Evolutionary conservation across 2,113 vertebrate genomes (phyloP), one percentile per base, ranked within the genome.

Genomic region (Tylochromis polylepis): DNA sequence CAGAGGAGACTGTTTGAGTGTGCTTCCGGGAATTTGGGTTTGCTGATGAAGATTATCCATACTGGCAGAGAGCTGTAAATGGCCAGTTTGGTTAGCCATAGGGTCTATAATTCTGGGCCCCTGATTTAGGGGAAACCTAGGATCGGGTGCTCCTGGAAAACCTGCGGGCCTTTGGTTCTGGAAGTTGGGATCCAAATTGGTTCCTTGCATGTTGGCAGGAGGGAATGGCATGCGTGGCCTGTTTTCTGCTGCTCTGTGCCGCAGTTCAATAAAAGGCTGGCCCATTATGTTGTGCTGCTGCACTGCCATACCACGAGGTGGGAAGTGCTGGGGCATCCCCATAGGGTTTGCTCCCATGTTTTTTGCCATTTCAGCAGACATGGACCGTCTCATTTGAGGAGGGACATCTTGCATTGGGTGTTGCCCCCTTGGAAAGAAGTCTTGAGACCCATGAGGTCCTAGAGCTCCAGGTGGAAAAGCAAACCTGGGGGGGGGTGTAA

Each of bases 261-360:
- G 96, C 29, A 99, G 91, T 88, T 99, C 98, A 6, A 99, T 99
- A 81, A 98, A 99, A 0, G 98, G 97, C 84, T 99, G 98, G 1
- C 98, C 98, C 95, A 98, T 95, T 57, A 99, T 97, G 86, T 97
- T 98, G 93, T 99, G 98, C 89, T 99, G 98, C 84, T 97, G 98
- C 67, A 98, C 95, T 0, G 97, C 96, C 80, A 98, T 95, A 24
- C 96, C 95, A 81, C 96, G 97, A 0, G 97, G 96, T 60, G 97
- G 95, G 34, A 98, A 98, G 82, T 98, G 97, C 67, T 97, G 97
- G n/a, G 97, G 29, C 8, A 98, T 93, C 0, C 96, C 97, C 41
- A 96, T 82, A 0, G 96, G 43, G 70, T 90, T 98, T 29, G 72
- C 96, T 84, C 5, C 96, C 92, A 97, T 94, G 4, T 96, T 89